Evolutionary conservation across 2,113 vertebrate genomes (phyloP), one percentile per base, ranked within the genome.

Genomic region (Cochlearius cochlearius): DNA sequence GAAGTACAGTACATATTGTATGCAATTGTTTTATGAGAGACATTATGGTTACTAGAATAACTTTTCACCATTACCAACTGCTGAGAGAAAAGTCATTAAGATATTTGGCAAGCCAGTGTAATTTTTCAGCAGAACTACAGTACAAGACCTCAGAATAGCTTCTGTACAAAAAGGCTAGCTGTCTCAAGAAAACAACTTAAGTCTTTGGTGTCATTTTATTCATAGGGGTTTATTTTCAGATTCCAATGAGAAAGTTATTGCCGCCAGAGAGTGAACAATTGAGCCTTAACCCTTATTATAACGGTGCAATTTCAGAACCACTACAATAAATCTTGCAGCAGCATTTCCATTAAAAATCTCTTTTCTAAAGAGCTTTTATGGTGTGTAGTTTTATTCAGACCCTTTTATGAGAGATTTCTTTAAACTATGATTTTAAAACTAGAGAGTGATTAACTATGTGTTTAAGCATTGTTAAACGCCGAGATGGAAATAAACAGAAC

Each of bases 41-140:
- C 98, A 98, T 98, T 98, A 98, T 97, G 98, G 98, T 98, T 98
- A 98, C 98, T 98, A 98, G 98, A 98, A 98, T 98, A 98, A 98
- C 98, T 98, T 98, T 98, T 98, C 98, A 98, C 98, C 97, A 98
- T 98, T 98, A 98, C 98, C 98, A 97, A 98, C 98, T 92, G 98
- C 98, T 98, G 98, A 97, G 98, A 98, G 97, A 98, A 97, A 98
- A 98, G 98, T 98, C 98, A 98, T 98, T 98, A 98, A 98, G 98
- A 98, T 98, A 98, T 98, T 98, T 98, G 98, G 98, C 95, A 98
- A 98, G 98, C 94, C 94, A 93, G 96, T 64, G 94, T 97, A 98
- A 98, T 98, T 98, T 98, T 98, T 98, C 98, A 98, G 93, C 73
- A 95, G 96, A 97, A 97, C 98, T 98, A 95, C 91, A 98, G 96